These are phyloP conservation scores for Morpho achilles DNA, from an alignment of 2,888 invertebrate species.

Conservation along the genomic window DNA sequence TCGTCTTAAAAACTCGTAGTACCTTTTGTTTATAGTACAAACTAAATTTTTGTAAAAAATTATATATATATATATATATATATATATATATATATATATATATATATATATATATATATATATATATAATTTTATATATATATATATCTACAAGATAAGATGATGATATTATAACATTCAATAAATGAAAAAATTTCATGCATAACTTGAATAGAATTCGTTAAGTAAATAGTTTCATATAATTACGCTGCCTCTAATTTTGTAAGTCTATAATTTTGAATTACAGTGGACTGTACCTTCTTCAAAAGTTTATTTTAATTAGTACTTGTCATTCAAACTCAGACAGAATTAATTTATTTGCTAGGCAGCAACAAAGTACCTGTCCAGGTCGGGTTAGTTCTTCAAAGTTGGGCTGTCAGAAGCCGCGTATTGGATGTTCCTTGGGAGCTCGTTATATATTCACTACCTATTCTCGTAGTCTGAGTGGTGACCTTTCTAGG, in stretches of 20 bases:
- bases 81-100: too few species aligned
- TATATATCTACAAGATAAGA: too few species aligned
- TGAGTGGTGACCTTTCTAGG: slow-evolving; percentile 74
- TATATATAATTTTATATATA: too few species aligned
- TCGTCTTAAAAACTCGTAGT: too few species aligned
- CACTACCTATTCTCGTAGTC: slow-evolving; percentile 54
- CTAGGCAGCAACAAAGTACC: slow-evolving; percentile 73
- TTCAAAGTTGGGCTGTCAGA: slow-evolving; percentile 58
- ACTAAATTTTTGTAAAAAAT: too few species aligned
- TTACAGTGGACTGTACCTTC: slow-evolving; percentile 40
- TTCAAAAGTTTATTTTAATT: slow-evolving; percentile 64
- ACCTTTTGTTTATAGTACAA: too few species aligned
- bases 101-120: too few species aligned
- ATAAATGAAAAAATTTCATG: too few species aligned
- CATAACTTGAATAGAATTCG: too few species aligned
- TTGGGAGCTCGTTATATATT: slow-evolving; percentile 68
- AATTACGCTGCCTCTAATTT: slow-evolving; percentile 8
- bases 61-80: too few species aligned
- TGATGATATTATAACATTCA: too few species aligned
- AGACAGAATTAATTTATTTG: slow-evolving; percentile 75
- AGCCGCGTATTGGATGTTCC: slow-evolving; percentile 43
- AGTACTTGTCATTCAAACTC: slow-evolving; percentile 56
- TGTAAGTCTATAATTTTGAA: slow-evolving; percentile 34
- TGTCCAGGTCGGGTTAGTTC: slow-evolving; percentile 59
- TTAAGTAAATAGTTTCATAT: too few species aligned